Conservation (phyloP, 2,797 vertebrate genomes). For the Coluber constrictor region DNA sequence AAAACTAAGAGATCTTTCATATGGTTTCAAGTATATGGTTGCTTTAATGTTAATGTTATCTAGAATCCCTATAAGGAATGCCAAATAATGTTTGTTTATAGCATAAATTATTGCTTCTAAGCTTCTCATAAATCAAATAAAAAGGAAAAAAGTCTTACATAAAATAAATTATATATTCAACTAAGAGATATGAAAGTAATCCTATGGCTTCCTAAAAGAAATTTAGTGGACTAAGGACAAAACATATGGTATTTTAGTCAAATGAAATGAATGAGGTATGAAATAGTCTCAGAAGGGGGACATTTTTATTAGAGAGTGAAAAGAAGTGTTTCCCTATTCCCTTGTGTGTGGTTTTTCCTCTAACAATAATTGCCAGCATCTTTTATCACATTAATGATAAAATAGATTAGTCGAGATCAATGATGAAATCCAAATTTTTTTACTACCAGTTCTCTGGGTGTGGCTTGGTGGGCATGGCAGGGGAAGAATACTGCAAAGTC, state of each 20-base stretch:
- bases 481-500: too few species aligned
- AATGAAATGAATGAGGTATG: neutral
- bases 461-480: too few species aligned
- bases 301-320: neutral
- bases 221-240: neutral
- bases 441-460: too few species aligned
- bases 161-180: neutral
- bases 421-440: too few species aligned
- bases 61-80: neutral
- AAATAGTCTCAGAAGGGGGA: neutral
- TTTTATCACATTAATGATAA: too few species aligned
- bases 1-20: neutral
- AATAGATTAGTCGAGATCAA: too few species aligned
- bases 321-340: neutral
- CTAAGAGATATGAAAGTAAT: neutral
- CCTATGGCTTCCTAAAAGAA: neutral
- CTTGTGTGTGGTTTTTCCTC: neutral
- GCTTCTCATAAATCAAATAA: neutral
- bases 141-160: neutral
- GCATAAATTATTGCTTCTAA: neutral
- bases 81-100: neutral
- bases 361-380: neutral
- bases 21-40: neutral
- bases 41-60: neutral
- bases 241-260: neutral